Base-by-base conservation (phyloP, 2,113 vertebrate genomes). In the Tringa solitaria region DNA sequence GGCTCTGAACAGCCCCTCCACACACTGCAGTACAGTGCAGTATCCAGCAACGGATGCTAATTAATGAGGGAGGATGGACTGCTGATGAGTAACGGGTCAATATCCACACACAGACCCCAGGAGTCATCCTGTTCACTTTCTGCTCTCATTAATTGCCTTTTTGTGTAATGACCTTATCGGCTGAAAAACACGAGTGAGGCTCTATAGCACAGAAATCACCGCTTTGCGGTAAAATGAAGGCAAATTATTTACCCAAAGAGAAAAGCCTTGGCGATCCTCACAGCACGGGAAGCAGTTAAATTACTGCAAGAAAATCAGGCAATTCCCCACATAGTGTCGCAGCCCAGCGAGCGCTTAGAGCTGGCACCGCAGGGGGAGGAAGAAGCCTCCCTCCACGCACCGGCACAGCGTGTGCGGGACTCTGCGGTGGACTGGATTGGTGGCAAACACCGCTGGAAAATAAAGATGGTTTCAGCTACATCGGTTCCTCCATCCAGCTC, bases 11-110 rank as follows among this genome's bases (percentile, higher is more conserved):
- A 60, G 22, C 33, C 46, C 30, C 35, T 39, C 17, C 35, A 9
- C 28, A 14, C 35, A 14, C 41, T 59, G 20, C 0, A 37, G 57
- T 3, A 48, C 21, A 51, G 54, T 0, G 0, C 64, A n/a, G 51
- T 20, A 63, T 39, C 27, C 37, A 76, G 45, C n/a, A 39, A 45
- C 48, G 57, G 43, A 32, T 32, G 30, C 43, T 18, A 24, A 32
- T 64, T 45, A 72, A 72, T 2, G 33, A 95, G 87, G 59, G 30
- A 77, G 41, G 57, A 76, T 9, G n/a, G 54, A 30, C 39, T 43
- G 56, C 3, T 2, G 59, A 8, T n/a, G 64, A 27, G 46, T 26
- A 53, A 53, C 0, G 0, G n/a, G 27, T 79, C 70, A 70, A 19
- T 21, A 50, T 12, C 35, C 53, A 60, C 11, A 0, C 21, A 35